Evolutionary conservation across 2,797 vertebrate species (phyloP).

Genomic region (Antennarius maculatus): DNA sequence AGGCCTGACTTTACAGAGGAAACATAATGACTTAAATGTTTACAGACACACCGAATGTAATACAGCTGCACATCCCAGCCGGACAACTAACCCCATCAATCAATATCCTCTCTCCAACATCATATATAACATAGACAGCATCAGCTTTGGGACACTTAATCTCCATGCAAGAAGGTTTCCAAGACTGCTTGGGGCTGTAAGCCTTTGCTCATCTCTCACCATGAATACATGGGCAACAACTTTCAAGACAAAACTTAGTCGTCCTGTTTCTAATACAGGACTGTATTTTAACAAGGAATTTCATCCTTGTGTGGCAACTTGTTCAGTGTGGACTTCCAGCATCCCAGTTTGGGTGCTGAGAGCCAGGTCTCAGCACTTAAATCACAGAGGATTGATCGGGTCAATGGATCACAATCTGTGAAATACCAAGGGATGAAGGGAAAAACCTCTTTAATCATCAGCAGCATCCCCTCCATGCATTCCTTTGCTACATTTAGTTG

Average conservation of each 20-base stretch:
- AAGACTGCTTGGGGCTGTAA: slow-evolving; percentile 54
- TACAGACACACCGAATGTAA: slow-evolving; percentile 65
- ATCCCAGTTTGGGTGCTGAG: slow-evolving; percentile 49
- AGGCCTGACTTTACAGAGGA: slow-evolving; percentile 52
- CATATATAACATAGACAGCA: slow-evolving; percentile 77
- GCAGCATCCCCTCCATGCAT: slow-evolving; percentile 55
- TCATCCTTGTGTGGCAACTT: slow-evolving; percentile 30
- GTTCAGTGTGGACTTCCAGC: slow-evolving; percentile 18
- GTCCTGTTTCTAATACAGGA: slow-evolving; percentile 31
- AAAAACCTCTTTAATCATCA: slow-evolving; percentile 69
- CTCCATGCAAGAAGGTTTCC: slow-evolving; percentile 62
- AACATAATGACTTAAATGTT: slow-evolving; percentile 69
- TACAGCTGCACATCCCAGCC: slow-evolving; percentile 71
- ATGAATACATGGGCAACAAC: slow-evolving; percentile 39
- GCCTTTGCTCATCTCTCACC: slow-evolving; percentile 65
- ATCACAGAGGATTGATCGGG: slow-evolving; percentile 47
- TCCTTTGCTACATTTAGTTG: slow-evolving; percentile 45
- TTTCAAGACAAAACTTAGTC: slow-evolving; percentile 54
- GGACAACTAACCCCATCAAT: slow-evolving; percentile 76
- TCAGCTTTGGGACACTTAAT: slow-evolving; percentile 74
- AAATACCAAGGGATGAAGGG: slow-evolving; percentile 35
- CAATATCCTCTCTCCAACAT: slow-evolving; percentile 66
- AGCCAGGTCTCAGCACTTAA: slow-evolving; percentile 53
- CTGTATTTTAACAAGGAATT: slow-evolving; percentile 49
- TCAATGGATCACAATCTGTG: slow-evolving; percentile 48